Evolutionary conservation across 2,797 vertebrate species (phyloP), one percentile per base, ranked within the genome.

Genomic region (Oryzias sinensis): DNA sequence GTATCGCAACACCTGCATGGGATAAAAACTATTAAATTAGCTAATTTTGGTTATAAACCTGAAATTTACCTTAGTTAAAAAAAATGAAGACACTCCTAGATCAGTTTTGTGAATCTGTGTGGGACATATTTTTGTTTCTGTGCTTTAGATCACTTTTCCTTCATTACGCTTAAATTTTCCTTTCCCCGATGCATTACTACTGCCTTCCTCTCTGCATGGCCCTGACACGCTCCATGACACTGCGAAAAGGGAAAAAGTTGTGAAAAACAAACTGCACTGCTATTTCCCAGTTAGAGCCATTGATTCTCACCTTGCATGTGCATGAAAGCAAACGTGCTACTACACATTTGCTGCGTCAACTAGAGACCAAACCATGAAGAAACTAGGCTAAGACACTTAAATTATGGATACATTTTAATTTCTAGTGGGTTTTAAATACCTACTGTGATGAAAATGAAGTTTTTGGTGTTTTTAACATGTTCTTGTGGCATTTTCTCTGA

Each of bases 1-100:
- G 82, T 99, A 99, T 51, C 96, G 94, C 70, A 99, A 94, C 65
- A 99, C 96, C 97, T 98, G 85, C 5, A 80, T 24, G 63, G 81
- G 48, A 43, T 13, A 37, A 43, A 57, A 50, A 53, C 65, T 58
- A 14, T 9, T 0, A 0, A 2, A 27, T 5, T 49, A 6, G 40
- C 1, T 16, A 14, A 17, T 44, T 11, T 40, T 47, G 16, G 17
- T 9, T 37, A 37, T 11, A 37, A 22, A 22, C 20, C 20, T 22
- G 20, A 22, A 22, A 18, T 18, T 18, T 18, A 18, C 18, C 18
- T 18, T 18, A 18, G 18, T 18, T 1, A 22, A 22, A 22, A 22
- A 8, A 33, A 0, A 33, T 33, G 29, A 37, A 4, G 33, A 37
- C 9, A 11, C 11, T 37, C 33, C 33, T 13, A 3, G 3, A 3